phyloP scores from a whole-genome alignment of 2,113 vertebrate species.

The Calyptomena viridis region DNA sequence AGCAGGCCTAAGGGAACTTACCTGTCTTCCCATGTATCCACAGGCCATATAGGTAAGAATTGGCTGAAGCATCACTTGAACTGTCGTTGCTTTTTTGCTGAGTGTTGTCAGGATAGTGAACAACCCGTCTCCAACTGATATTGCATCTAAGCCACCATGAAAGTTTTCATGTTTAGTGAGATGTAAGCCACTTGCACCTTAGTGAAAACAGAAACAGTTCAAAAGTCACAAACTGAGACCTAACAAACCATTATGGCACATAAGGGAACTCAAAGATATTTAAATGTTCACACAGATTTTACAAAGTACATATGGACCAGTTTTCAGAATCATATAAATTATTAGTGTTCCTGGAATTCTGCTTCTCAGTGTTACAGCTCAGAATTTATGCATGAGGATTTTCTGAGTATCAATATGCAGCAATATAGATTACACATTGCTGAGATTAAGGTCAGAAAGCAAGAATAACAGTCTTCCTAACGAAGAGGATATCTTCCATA shows the following conservation, averaged over 20 bases:
- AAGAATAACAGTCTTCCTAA: background rate
- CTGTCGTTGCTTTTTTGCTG: slow-evolving; percentile 94
- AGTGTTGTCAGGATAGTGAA: slow-evolving; percentile 98
- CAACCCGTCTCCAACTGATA: slow-evolving; percentile 96
- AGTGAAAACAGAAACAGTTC: background rate
- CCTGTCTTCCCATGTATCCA: slow-evolving; percentile 98
- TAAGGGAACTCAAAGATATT: background rate
- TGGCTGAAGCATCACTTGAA: slow-evolving; percentile 97
- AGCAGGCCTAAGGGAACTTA: slow-evolving; percentile 53
- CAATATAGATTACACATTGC: background rate
- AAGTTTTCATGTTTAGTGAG: slow-evolving; percentile 98
- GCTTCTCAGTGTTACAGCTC: background rate
- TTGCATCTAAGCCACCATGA: slow-evolving; percentile 95
- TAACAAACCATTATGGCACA: background rate
- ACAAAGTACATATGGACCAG: background rate
- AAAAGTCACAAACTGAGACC: background rate
- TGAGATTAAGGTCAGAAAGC: background rate
- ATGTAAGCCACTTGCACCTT: slow-evolving; percentile 96
- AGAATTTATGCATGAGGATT: background rate
- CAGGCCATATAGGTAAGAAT: slow-evolving; percentile 99
- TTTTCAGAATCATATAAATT: background rate
- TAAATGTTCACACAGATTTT: background rate
- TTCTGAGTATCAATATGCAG: background rate
- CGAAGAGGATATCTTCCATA: background rate
- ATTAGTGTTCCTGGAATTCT: background rate